A percentile compares a stretch with the other conserved stretches of the same genome.
Evolutionary conservation across 2,113 vertebrate species (phyloP).

Genomic region (human): GRCh38 chr4:87111501-87112000

Average conservation of each 20-base stretch:
- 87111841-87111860: not conserved
- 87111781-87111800: not conserved
- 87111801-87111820: conserved; percentile 10
- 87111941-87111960: not conserved
- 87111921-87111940: not conserved
- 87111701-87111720: not conserved
- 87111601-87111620: too few species aligned
- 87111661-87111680: not conserved
- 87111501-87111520: too few species aligned
- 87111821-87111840: not conserved
- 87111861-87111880: conserved; percentile 54
- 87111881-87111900: conserved; percentile 58
- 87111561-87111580: too few species aligned
- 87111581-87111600: too few species aligned
- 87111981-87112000: not conserved
- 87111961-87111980: not conserved
- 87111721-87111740: not conserved
- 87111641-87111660: not conserved
- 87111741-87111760: not conserved
- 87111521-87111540: too few species aligned
- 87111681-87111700: not conserved
- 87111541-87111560: too few species aligned
- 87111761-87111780: not conserved
- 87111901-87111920: conserved; percentile 23
- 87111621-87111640: too few species aligned